phyloP scores from a whole-genome alignment of 2,888 invertebrate species.

The Geophilus truncorum region DNA sequence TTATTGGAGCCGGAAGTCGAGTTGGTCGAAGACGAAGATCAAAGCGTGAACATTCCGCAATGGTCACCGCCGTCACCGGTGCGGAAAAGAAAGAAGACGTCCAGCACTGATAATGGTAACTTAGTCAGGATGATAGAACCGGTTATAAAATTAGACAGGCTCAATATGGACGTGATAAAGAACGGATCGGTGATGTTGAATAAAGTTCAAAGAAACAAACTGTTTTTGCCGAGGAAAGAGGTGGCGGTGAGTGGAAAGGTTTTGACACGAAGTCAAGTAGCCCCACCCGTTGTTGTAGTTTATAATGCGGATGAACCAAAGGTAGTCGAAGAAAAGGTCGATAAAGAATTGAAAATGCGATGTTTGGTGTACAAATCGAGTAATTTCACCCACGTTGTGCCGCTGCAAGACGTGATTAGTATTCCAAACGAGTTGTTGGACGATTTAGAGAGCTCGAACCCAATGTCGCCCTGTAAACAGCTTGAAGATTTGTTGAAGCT shows the following conservation, averaged over 20 bases:
- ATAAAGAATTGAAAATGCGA: neutral
- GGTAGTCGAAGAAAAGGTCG: neutral
- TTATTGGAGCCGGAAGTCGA: neutral
- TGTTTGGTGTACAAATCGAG: conserved; percentile 6
- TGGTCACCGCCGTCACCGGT: neutral
- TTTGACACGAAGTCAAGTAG: neutral
- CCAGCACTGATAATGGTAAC: too few species aligned
- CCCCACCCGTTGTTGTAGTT: neutral
- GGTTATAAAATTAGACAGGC: neutral
- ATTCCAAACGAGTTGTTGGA: neutral
- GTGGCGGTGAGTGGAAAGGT: neutral
- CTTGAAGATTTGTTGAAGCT: neutral
- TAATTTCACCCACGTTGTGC: neutral
- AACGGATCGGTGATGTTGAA: neutral
- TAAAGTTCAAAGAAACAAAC: neutral
- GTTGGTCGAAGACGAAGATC: neutral
- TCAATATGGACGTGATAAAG: neutral
- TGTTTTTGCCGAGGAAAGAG: neutral
- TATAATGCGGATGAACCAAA: neutral
- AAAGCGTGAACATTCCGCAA: neutral
- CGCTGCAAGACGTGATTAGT: neutral
- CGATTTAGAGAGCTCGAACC: neutral
- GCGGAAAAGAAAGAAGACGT: neutral
- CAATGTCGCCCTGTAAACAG: neutral
- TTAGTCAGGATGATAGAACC: neutral